Base-by-base conservation (phyloP, 2,888 invertebrate species). In the Dioctria rufipes region DNA sequence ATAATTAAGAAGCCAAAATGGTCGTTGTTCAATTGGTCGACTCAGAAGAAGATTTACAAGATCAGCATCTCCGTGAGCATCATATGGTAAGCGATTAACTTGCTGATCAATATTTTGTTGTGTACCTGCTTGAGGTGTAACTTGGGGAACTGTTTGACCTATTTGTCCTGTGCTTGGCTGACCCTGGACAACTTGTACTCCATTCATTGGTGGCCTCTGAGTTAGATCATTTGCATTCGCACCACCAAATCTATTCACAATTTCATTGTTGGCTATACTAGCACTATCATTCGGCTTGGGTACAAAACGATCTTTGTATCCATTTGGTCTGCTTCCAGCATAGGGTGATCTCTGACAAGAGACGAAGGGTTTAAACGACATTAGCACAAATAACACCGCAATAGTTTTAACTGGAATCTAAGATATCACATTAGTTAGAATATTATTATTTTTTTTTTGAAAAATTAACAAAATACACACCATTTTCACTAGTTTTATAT, bases 1-100 rank as follows among this genome's bases (percentile, higher is more conserved):
- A 87, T 93, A 92, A 86, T 95, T 95, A 77, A 94, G 86, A 81
- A 92, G 91, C 94, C 94, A 94, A 88, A 93, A 95, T 0, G 95
- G 95, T 83, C 92, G 92, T 65, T 93, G 89, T 83, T 94, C 93
- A 77, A 90, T 86, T 0, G 94, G 94, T 87, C 93, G 90, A 54
- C 91, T 90, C 85, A 91, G 92, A 43, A 94, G 89, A n/a, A 92
- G 88, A 61, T 94, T 90, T 0, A 94, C 89, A 3, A 93, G 87
- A 3, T 91, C 90, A 65, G 87, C 86, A 85, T 95, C 93, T 1
- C 93, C 94, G 51, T 90, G 90, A 0, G 94, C 94, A 88, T 94
- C 93, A 2, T 93, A 86, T 0, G 94, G 94, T 43, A 93, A 86
- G 40, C 88, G 54, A 4, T 54, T n/a, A 8, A n/a, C 11, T 54